Evolutionary conservation across 2,888 invertebrate genomes (phyloP), one percentile per base, ranked within the genome.

Genomic region (Kuschelorhynchus macadamiae): DNA sequence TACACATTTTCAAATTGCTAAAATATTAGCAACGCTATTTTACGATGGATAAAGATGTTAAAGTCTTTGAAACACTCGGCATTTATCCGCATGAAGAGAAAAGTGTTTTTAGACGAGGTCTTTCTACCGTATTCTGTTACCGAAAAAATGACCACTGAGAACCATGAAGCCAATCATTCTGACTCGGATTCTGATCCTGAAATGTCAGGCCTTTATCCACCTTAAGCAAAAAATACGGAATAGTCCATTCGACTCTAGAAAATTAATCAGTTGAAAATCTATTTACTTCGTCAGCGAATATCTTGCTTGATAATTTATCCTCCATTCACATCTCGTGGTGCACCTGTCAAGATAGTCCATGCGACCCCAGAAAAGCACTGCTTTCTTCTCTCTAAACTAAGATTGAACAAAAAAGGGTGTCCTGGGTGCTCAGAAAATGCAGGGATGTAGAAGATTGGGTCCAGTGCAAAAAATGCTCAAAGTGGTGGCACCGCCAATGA

Each of bases 371-470:
- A 25, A 50, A 50, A 12, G 25, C 17, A n/a, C 25, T 5, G 25
- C 25, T 25, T 25, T 25, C 3, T 25, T 7, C 25, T 25, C 25
- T 7, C 25, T n/a, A 47, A 59, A 21, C 2, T 7, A 41, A 55
- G 5, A 21, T 11, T 12, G 11, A n/a, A 25, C 8, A 5, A 14
- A 21, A 18, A 8, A 33, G 12, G 3, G 12, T 59, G 47, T 30
- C 47, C 33, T 25, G 30, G n/a, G 5, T 59, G 59, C 16, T n/a
- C 8, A 46, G 30, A 14, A 8, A n/a, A 30, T 59, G 47, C 17
- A 20, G n/a, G 2, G 59, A 59, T 16, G 1, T 20, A 16, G 56
- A 56, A 42, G 39, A 39, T 16, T 42, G 56, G 56, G 18, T 56
- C 7, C 41, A 56, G 20, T 59, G 59, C 25, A 17, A 32, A 14